Evolutionary conservation across 2,113 vertebrate species (phyloP), one percentile per base, ranked within the genome.

Genomic region (Marmota flaviventris): DNA sequence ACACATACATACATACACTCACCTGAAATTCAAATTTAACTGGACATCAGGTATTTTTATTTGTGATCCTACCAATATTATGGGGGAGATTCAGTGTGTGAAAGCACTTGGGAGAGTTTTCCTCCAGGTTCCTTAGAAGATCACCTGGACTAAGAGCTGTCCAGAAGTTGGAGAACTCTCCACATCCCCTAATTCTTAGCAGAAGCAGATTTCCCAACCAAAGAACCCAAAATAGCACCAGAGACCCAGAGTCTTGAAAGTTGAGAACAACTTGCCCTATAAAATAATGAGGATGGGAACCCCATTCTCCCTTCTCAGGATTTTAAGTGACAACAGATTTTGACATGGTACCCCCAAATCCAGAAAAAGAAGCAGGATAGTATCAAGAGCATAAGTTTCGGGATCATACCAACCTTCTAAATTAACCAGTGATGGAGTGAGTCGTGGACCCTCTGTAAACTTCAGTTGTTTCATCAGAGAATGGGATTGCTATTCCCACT

Each of bases 401-500:
- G 69, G 51, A 27, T 69, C 85, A 27, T 11, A 29, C 37, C 58
- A 39, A 27, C 39, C 39, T 45, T 75, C 18, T 34, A 51, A 67
- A n/a, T 32, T 51, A 29, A 20, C 81, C 9, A 32, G 61, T 63
- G 5, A 13, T 11, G 61, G 76, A 67, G 20, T 32, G 22, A 3
- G 12, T 24, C 8, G 4, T 4, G 8, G 58, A 7, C 70, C 17
- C 16, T 67, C 37, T 85, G 20, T 16, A 8, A 29, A 27, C 8
- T 39, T 67, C 45, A 61, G 45, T 16, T 17, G 34, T 89, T n/a
- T 51, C 22, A 8, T 65, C 32, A 34, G 67, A 65, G 22, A 45
- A 10, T 1, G 0, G 4, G n/a, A 20, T 29, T 14, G 1, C 51
- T 45, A 12, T 34, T 20, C n/a, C 76, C 8, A 0, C 24, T 63